phyloP scores from a whole-genome alignment of 2,888 invertebrate genomes.

The Cantharis rustica region DNA sequence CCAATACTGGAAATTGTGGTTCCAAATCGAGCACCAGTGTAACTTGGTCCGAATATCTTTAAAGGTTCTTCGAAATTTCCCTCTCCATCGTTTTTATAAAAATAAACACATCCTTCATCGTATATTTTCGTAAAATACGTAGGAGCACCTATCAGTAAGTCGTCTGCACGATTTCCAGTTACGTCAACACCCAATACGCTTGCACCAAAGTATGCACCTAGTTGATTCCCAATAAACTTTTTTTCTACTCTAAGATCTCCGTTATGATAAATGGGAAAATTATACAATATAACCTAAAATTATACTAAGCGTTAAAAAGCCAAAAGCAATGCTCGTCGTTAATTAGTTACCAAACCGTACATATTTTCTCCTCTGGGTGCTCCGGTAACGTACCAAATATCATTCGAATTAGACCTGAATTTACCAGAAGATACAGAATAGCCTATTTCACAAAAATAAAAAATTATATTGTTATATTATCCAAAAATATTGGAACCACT shows the following conservation, averaged over 20 bases:
- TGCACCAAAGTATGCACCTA: constrained; percentile 71
- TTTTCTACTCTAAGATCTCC: constrained; percentile 41
- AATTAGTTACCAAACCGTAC: constrained; percentile 44
- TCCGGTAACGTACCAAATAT: constrained; percentile 58
- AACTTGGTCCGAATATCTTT: constrained; percentile 35
- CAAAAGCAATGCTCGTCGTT: not conserved
- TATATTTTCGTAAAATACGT: constrained; percentile 42
- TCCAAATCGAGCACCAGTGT: constrained; percentile 60
- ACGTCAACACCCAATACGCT: constrained; percentile 66
- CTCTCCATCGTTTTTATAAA: constrained; percentile 56
- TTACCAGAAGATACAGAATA: constrained; percentile 60
- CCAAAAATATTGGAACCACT: not conserved
- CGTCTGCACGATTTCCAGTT: constrained; percentile 65
- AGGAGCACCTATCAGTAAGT: constrained; percentile 70
- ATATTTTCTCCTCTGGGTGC: constrained; percentile 58
- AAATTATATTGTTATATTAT: too few species aligned
- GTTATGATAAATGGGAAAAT: constrained; percentile 20
- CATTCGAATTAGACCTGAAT: constrained; percentile 50
- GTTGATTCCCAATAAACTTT: constrained; percentile 51
- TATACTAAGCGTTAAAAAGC: not conserved
- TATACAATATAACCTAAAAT: constrained; percentile 33
- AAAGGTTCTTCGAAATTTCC: constrained; percentile 24
- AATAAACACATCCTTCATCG: constrained; percentile 67
- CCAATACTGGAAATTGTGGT: constrained; percentile 62
- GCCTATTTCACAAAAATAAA: constrained; percentile 45